Evolutionary conservation across 2,888 invertebrate genomes (phyloP).

Genomic region (Tubiluchus corallicola): DNA sequence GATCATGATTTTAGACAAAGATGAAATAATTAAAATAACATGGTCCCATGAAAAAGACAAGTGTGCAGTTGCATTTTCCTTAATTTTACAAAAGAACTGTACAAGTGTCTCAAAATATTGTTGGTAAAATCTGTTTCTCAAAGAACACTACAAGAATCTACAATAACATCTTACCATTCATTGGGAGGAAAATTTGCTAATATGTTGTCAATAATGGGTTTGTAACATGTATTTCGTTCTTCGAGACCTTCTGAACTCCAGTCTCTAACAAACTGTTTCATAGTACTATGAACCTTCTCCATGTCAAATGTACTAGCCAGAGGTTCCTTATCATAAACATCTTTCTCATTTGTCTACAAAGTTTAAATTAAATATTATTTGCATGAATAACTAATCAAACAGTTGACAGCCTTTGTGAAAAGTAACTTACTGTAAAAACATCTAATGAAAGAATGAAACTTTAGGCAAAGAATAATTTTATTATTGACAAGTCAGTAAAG

Average conservation of each 20-base stretch:
- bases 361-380: too few relatives aligned
- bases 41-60: conserved; percentile 8
- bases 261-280: conserved; percentile 90
- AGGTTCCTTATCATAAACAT: background rate
- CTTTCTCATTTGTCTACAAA: background rate
- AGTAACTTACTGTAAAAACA: too few relatives aligned
- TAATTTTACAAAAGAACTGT: background rate
- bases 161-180: conserved; percentile 18
- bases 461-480: too few relatives aligned
- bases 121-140: background rate
- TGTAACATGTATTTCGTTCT: conserved; percentile 70
- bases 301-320: conserved; percentile 33
- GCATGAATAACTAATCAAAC: too few relatives aligned
- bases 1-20: too few relatives aligned
- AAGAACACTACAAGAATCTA: too few relatives aligned
- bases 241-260: conserved; percentile 70
- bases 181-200: conserved; percentile 44
- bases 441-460: too few relatives aligned
- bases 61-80: conserved; percentile 4
- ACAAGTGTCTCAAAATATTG: background rate
- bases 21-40: conserved; percentile 7
- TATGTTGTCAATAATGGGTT: conserved; percentile 69
- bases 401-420: too few relatives aligned
- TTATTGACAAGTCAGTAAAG: too few relatives aligned
- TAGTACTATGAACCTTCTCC: conserved; percentile 72